Percentiles rank a stretch among this genome's conserved stretches.
Evolutionary conservation across 2,888 invertebrate genomes (phyloP).

Genomic region (Pherbina coryleti): DNA sequence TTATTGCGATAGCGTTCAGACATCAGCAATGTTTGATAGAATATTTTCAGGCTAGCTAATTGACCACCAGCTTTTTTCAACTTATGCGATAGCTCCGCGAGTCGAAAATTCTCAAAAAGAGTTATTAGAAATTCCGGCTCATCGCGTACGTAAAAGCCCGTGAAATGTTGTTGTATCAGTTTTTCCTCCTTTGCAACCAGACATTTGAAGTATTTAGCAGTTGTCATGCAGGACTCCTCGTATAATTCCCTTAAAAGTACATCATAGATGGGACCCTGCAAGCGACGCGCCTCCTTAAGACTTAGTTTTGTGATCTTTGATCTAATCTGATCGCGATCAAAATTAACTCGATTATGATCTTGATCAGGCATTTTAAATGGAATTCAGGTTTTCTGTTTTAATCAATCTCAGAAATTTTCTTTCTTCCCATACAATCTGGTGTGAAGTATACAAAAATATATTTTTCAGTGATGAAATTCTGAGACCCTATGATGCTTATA

Average conservation of each 20-base stretch:
- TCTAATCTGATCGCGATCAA: conserved; percentile 43
- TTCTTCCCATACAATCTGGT: too few relatives aligned
- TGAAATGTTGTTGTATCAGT: not conserved
- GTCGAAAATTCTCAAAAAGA: conserved; percentile 56
- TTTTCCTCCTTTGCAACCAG: conserved; percentile 56
- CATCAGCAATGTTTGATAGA: conserved; percentile 55
- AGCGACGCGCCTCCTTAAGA: conserved; percentile 54
- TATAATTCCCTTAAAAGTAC: conserved; percentile 58
- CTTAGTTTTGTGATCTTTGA: conserved; percentile 45
- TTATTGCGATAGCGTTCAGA: conserved; percentile 52
- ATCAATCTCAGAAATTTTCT: too few relatives aligned
- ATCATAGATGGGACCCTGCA: conserved; percentile 52
- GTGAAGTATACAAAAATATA: too few relatives aligned
- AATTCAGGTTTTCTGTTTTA: not conserved
- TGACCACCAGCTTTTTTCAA: conserved; percentile 48
- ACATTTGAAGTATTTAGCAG: conserved; percentile 56
- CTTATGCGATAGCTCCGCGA: conserved; percentile 56
- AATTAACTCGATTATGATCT: conserved; percentile 22
- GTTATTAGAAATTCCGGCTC: conserved; percentile 52
- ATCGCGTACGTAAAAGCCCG: conserved; percentile 45
- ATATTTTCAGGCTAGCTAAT: conserved; percentile 50
- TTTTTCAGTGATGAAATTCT: too few relatives aligned
- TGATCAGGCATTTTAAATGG: not conserved
- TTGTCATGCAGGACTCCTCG: conserved; percentile 56
- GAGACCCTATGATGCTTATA: too few relatives aligned